These are phyloP conservation scores for Arion vulgaris DNA, from an alignment of 1,140 invertebrate genomes.

Conservation along the genomic window DNA sequence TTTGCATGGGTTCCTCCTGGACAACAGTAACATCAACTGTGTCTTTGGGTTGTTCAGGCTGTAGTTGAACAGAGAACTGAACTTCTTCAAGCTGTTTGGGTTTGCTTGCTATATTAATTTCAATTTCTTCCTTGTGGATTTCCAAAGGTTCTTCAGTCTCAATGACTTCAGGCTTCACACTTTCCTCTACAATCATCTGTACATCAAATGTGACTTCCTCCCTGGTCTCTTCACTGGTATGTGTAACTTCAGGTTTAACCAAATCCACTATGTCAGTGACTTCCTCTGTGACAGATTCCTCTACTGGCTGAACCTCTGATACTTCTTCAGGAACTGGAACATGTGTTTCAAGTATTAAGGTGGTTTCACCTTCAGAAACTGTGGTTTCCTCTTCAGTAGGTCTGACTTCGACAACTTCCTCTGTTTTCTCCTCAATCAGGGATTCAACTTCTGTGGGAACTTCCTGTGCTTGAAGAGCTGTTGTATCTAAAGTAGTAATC, in stretches of 20 bases:
- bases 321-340: conserved; percentile 48
- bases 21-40: conserved; percentile 17
- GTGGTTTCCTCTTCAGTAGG: conserved; percentile 28
- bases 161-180: conserved; percentile 47
- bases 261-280: background rate
- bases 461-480: conserved; percentile 36
- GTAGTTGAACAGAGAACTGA: conserved; percentile 55
- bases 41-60: conserved; percentile 33
- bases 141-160: conserved; percentile 50
- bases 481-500: conserved; percentile 43
- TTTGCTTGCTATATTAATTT: conserved; percentile 53
- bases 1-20: conserved; percentile 39
- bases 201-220: conserved; percentile 55
- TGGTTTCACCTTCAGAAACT: conserved; percentile 35
- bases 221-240: conserved; percentile 29
- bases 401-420: conserved; percentile 45
- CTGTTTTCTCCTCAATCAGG: conserved; percentile 43
- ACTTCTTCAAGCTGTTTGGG: conserved; percentile 54
- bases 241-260: conserved; percentile 25
- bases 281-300: conserved; percentile 29
- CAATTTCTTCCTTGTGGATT: conserved; percentile 60
- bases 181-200: conserved; percentile 49
- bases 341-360: conserved; percentile 46
- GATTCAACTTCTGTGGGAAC: conserved; percentile 41
- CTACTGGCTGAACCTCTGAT: conserved; percentile 41